A percentile compares a stretch with the other conserved stretches of the same genome.
Evolutionary conservation across 1,140 invertebrate species (phyloP).

Genomic region (Eriocheir sinensis): DNA sequence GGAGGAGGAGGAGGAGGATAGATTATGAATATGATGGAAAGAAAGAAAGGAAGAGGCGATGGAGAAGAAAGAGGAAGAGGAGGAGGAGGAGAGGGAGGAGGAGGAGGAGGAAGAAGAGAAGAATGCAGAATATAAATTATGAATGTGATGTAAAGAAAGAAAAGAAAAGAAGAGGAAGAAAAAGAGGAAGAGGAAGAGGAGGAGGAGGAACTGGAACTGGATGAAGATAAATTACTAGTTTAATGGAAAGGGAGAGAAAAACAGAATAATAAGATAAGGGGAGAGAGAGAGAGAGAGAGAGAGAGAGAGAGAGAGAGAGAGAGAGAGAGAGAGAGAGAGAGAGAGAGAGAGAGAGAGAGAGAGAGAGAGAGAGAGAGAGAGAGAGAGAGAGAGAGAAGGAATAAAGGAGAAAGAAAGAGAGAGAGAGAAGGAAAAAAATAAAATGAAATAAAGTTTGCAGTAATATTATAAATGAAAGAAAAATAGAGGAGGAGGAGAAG

Average conservation of each 20-base stretch:
- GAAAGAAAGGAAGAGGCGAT: too few species aligned
- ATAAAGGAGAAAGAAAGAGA: neutral
- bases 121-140: too few species aligned
- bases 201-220: neutral
- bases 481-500: neutral
- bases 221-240: neutral
- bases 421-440: neutral
- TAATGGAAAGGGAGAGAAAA: neutral
- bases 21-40: too few species aligned
- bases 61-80: too few species aligned
- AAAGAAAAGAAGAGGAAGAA: neutral
- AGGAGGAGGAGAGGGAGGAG: too few species aligned
- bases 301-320: constrained; percentile 1
- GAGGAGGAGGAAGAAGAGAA: too few species aligned
- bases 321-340: neutral
- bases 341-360: neutral
- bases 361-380: neutral
- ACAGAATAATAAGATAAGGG: neutral
- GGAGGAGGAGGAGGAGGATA: too few species aligned
- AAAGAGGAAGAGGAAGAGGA: neutral
- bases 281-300: neutral
- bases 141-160: too few species aligned
- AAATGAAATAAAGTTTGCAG: neutral
- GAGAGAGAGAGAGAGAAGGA: neutral
- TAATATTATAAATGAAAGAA: neutral